Percentiles rank a stretch among this genome's conserved stretches.
Evolutionary conservation across 2,113 vertebrate species (phyloP).

Genomic region (Ornithorhynchus anatinus): DNA sequence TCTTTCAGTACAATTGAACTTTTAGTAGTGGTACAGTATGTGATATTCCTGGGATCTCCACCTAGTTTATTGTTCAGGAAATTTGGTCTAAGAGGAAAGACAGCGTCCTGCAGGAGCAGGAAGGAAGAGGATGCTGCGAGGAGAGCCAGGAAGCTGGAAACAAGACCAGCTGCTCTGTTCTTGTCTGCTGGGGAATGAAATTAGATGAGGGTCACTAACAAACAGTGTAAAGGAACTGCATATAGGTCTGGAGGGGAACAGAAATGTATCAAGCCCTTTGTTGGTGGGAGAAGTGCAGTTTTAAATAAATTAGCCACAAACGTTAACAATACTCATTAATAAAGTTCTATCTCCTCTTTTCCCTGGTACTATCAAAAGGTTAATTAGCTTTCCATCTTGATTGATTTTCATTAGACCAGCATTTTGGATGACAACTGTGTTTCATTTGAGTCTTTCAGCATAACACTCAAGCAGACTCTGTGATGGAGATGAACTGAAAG

Average conservation of each 20-base stretch:
- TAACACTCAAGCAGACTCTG: not conserved
- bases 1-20: not conserved
- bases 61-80: constrained; percentile 31
- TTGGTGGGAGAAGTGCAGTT: not conserved
- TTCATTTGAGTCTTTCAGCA: not conserved
- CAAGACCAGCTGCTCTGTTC: constrained; percentile 7
- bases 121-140: constrained; percentile 25
- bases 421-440: not conserved
- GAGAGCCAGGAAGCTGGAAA: constrained; percentile 28
- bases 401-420: not conserved
- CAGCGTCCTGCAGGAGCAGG: not conserved
- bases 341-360: not conserved
- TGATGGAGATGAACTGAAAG: not conserved
- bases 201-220: constrained; percentile 6
- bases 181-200: constrained; percentile 27
- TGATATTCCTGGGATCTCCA: constrained; percentile 30
- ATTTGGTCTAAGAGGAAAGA: constrained; percentile 23
- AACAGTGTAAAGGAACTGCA: not conserved
- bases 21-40: constrained; percentile 12
- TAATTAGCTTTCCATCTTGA: not conserved
- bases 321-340: not conserved
- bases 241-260: not conserved
- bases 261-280: not conserved
- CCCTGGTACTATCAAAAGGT: not conserved
- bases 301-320: not conserved